A percentile compares a stretch with the other conserved stretches of the same genome.
These are phyloP conservation scores for Ornithoptera alexandrae DNA, from an alignment of 2,888 invertebrate genomes.

Conservation along the genomic window DNA sequence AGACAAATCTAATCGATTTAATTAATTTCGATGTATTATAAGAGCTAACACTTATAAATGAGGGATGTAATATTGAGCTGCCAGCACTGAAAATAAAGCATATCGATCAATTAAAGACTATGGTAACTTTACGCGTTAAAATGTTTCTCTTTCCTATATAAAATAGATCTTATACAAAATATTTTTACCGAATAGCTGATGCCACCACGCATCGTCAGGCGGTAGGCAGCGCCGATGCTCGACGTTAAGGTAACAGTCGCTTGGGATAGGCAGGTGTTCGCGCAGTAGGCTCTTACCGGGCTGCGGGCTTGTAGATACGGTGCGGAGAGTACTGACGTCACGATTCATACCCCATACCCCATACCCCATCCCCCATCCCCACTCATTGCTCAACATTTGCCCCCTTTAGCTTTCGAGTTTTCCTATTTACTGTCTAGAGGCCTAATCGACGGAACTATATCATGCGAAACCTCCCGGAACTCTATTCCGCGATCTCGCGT, in stretches of 20 bases:
- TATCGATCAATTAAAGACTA: conserved; percentile 79
- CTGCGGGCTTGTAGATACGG: conserved; percentile 74
- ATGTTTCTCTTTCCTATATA: conserved; percentile 76
- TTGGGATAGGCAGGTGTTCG: conserved; percentile 52
- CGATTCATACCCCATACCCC: conserved; percentile 19
- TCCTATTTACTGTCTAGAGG: conserved; percentile 27
- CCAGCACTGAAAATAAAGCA: conserved; percentile 77
- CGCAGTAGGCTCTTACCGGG: conserved; percentile 60
- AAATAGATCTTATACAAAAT: conserved; percentile 73
- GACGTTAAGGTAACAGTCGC: conserved; percentile 52
- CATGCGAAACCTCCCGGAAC: conserved; percentile 19
- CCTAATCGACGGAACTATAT: conserved; percentile 31
- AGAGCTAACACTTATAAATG: no score
- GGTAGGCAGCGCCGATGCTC: conserved; percentile 59
- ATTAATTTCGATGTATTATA: no score
- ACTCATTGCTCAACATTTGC: conserved; percentile 38
- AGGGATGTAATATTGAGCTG: conserved; percentile 53
- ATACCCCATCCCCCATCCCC: conserved; percentile 11
- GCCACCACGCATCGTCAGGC: conserved; percentile 43
- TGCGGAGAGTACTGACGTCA: conserved; percentile 44
- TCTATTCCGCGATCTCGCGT: conserved; percentile 1
- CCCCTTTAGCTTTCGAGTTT: conserved; percentile 23
- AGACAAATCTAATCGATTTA: no score
- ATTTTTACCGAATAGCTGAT: conserved; percentile 62
- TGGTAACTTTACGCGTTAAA: conserved; percentile 71